Conservation (phyloP, 2,888 invertebrate species). For the Agrotis segetum region DNA sequence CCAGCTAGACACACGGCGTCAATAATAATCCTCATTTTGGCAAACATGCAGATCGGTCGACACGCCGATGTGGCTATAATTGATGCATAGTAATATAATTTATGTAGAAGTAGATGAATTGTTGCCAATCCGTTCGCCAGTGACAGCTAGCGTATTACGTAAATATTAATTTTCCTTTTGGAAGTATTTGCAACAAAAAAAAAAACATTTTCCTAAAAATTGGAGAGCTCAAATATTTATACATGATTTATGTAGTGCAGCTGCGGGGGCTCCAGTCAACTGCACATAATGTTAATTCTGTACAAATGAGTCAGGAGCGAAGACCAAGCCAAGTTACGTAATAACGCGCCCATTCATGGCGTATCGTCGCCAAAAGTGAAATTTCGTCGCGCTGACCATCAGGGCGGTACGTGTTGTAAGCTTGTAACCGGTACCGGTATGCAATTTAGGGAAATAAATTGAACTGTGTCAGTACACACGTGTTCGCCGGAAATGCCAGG, state of each 20-base stretch:
- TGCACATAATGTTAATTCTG: conserved; percentile 82
- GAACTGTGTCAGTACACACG: conserved; percentile 84
- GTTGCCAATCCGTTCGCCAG: conserved; percentile 72
- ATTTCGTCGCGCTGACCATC: conserved; percentile 59
- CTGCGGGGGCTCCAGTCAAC: conserved; percentile 76
- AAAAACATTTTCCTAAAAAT: conserved; percentile 22
- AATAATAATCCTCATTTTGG: conserved; percentile 80
- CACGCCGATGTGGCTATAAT: conserved; percentile 70
- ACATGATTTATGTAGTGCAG: conserved; percentile 78
- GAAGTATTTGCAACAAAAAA: conserved; percentile 9
- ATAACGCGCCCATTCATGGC: conserved; percentile 84
- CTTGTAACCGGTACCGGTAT: conserved; percentile 40
- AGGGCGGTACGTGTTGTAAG: conserved; percentile 37
- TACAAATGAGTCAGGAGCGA: conserved; percentile 82
- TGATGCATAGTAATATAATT: conserved; percentile 79
- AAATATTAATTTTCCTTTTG: conserved; percentile 33
- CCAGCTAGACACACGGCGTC: conserved; percentile 44
- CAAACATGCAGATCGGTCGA: conserved; percentile 72
- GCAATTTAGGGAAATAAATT: conserved; percentile 72
- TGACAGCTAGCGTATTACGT: conserved; percentile 48
- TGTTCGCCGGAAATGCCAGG: conserved; percentile 87
- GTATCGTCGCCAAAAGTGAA: conserved; percentile 76
- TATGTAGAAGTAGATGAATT: conserved; percentile 74
- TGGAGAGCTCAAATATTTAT: conserved; percentile 30
- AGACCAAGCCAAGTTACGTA: conserved; percentile 82